Conservation (phyloP, 2,888 invertebrate genomes). For the Blera fallax region DNA sequence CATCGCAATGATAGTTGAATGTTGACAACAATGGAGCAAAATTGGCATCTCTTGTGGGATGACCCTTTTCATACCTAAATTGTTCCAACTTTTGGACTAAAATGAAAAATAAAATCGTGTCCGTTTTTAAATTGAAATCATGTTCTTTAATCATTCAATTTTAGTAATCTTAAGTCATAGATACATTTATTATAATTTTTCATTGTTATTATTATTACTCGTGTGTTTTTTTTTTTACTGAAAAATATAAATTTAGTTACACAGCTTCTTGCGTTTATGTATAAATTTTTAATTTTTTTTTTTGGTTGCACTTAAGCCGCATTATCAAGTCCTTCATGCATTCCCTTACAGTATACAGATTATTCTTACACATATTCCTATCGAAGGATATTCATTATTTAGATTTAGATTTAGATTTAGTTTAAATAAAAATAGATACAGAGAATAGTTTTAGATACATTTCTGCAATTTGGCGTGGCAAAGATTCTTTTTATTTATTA, state of each 20-base stretch:
- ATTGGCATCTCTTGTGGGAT: no score
- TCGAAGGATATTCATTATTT: conserved; percentile 10
- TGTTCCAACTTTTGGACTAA: no score
- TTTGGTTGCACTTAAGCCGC: conserved; percentile 35
- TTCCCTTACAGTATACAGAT: conserved; percentile 27
- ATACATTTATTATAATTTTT: conserved; percentile 18
- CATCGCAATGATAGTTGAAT: no score
- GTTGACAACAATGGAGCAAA: no score
- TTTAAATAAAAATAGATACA: conserved; percentile 4
- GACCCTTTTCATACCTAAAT: no score
- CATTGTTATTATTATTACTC: conserved; percentile 20
- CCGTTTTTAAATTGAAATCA: conserved; percentile 45
- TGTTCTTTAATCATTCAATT: conserved; percentile 46
- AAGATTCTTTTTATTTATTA: conserved; percentile 30
- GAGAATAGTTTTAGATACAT: conserved; percentile 26
- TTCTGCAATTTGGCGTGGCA: conserved; percentile 63
- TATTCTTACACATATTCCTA: neutral
- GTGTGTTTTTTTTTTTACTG: conserved; percentile 18
- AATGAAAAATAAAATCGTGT: neutral
- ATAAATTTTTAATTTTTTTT: neutral
- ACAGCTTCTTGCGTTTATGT: conserved; percentile 11
- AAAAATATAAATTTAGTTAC: conserved; percentile 55
- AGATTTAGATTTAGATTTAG: no score
- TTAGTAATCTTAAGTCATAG: conserved; percentile 25
- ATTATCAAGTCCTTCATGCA: conserved; percentile 43